phyloP scores from a whole-genome alignment of 1,140 invertebrate genomes.

The Bombus ignitus region DNA sequence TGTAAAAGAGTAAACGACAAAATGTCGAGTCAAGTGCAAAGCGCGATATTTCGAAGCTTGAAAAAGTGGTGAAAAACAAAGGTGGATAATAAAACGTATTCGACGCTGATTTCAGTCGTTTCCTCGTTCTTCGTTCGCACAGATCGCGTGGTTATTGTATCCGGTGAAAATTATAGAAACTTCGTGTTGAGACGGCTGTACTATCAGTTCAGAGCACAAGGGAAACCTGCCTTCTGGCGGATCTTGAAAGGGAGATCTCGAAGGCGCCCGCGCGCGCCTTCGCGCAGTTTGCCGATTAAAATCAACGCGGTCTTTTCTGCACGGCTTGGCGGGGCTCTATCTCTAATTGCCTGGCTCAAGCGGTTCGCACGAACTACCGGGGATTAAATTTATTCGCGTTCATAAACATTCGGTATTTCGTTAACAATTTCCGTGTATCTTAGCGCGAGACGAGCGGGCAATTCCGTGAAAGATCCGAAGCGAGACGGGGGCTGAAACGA shows the following conservation, averaged over 20 bases:
- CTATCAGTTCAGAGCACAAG: conserved; percentile 30
- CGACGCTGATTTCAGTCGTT: neutral
- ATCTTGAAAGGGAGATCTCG: conserved; percentile 17
- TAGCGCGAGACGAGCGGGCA: neutral
- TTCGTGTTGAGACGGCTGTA: conserved; percentile 64
- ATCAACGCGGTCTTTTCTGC: conserved; percentile 41
- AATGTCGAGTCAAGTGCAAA: too few relatives aligned
- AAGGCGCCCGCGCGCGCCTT: neutral
- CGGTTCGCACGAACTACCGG: neutral
- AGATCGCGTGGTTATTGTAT: conserved; percentile 67
- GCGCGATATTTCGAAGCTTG: too few relatives aligned
- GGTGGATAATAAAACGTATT: too few relatives aligned
- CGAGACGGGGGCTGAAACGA: neutral
- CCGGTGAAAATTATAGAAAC: conserved; percentile 76
- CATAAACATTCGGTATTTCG: conserved; percentile 25
- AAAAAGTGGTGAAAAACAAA: too few relatives aligned
- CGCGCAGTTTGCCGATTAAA: conserved; percentile 57
- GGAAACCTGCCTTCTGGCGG: neutral
- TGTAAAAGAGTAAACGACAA: neutral
- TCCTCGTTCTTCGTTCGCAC: neutral
- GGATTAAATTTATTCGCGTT: conserved; percentile 32
- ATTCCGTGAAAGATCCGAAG: neutral
- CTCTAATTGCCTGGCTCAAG: conserved; percentile 33
- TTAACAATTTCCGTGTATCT: conserved; percentile 34
- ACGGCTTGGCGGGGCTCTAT: conserved; percentile 9